These are phyloP conservation scores for Diarsia mendica DNA, from an alignment of 2,888 invertebrate genomes.

Conservation along the genomic window DNA sequence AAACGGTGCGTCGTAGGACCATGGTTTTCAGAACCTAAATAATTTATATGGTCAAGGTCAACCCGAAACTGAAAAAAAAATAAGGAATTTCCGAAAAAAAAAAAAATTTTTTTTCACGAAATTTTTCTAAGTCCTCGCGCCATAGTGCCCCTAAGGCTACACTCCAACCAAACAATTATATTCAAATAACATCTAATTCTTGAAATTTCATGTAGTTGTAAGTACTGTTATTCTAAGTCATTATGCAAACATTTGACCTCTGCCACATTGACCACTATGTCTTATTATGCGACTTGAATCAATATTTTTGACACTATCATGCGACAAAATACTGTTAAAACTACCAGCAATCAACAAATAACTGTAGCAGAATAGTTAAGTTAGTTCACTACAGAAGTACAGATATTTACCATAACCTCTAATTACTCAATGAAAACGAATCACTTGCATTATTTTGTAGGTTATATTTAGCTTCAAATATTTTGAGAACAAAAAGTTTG, in stretches of 20 bases:
- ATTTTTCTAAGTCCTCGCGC: too few species aligned
- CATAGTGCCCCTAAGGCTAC: too few species aligned
- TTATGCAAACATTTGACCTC: conserved; percentile 51
- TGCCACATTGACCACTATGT: conserved; percentile 20
- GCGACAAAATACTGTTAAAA: not conserved
- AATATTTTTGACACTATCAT: not conserved
- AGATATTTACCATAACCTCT: conserved; percentile 43
- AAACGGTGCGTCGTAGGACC: too few species aligned
- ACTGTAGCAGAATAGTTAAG: too few species aligned
- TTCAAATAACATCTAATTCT: conserved; percentile 2
- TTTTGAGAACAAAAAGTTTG: not conserved
- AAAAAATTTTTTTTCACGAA: too few species aligned
- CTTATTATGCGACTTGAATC: not conserved
- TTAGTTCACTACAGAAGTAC: not conserved
- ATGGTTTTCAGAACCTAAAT: too few species aligned
- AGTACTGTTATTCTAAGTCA: conserved; percentile 3
- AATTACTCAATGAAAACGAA: conserved; percentile 42
- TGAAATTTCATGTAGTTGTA: not conserved
- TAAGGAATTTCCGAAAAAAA: too few species aligned
- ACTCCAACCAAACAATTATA: conserved; percentile 4
- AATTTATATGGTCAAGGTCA: too few species aligned
- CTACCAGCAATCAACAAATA: not conserved
- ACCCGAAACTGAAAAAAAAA: too few species aligned
- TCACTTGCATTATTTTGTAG: conserved; percentile 42
- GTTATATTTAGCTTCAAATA: conserved; percentile 32